Base-by-base conservation (phyloP, 2,113 vertebrate species). In the Campylomormyrus tamandua region DNA sequence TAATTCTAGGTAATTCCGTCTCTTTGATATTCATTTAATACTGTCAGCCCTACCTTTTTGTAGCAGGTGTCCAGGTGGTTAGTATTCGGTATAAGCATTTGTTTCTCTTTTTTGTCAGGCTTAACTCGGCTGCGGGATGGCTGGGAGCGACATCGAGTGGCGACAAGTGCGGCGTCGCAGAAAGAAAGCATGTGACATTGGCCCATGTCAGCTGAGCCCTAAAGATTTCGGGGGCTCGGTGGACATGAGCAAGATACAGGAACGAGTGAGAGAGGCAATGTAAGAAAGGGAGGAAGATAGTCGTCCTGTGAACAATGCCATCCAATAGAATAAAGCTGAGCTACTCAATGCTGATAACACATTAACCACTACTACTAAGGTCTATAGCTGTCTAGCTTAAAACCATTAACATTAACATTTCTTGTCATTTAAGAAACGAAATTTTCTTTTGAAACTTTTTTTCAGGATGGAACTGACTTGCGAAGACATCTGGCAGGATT, bases 401-500 rank as follows among this genome's bases (percentile, higher is more conserved):
- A 70, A 70, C 3, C 9, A 70, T 31, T 70, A 77, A 39, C 70
- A 39, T 35, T 31, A 27, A 86, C 24, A 50, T 19, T 49, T 50
- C 10, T 52, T 87, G 15, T 87, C 24, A 52, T 27, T 46, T 31
- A 31, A 87, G 27, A 53, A 84, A 48, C 19, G 24, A 17, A 62
- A 13, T 42, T 42, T 42, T 42, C 39, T 42, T 42, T 42, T 42
- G 39, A 17, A 62, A 13, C 85, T 9, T 46, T 92, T 90, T 89
- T 49, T 74, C 90, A 98, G 97, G 91, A 92, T 92, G 89, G 96
- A 97, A 52, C 90, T 98, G 39, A 95, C 93, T 50, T 87, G 90
- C 86, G 96, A 97, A 66, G 93, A 95, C 1, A 96, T 98, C 93
- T 97, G 96, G 95, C 90, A 91, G 0, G 89, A 94, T 5, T 96